Evolutionary conservation across 2,888 invertebrate species (phyloP).

Genomic region (Rhyacophila evoluta): DNA sequence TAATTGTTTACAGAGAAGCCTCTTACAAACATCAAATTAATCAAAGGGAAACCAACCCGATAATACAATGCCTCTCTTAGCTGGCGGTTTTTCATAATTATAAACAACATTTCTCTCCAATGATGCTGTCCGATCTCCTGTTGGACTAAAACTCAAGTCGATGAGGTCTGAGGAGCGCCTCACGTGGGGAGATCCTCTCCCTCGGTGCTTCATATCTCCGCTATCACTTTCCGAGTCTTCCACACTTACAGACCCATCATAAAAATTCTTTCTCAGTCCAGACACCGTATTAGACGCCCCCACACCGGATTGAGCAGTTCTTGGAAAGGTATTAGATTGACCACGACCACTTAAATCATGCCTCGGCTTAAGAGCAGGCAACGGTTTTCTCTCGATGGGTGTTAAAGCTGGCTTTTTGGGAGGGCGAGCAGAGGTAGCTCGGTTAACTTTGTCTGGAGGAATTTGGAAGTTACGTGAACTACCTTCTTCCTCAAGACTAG

Average conservation of each 20-base stretch:
- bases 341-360: slow-evolving; percentile 45
- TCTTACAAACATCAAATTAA: too few relatives aligned
- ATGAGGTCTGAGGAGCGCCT: slow-evolving; percentile 68
- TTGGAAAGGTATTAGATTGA: slow-evolving; percentile 50
- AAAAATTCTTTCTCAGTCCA: background rate
- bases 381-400: slow-evolving; percentile 60
- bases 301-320: slow-evolving; percentile 43
- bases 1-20: too few relatives aligned
- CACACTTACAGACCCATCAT: slow-evolving; percentile 29
- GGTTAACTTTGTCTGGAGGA: slow-evolving; percentile 28
- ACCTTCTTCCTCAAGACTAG: slow-evolving; percentile 58
- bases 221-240: slow-evolving; percentile 44
- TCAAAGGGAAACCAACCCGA: slow-evolving; percentile 62
- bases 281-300: slow-evolving; percentile 41
- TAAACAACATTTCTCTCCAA: background rate
- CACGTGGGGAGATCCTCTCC: slow-evolving; percentile 63
- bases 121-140: slow-evolving; percentile 47
- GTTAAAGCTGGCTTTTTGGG: slow-evolving; percentile 58
- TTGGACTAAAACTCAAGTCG: slow-evolving; percentile 66
- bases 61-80: slow-evolving; percentile 65
- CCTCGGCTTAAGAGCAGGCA: slow-evolving; percentile 41
- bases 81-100: slow-evolving; percentile 57
- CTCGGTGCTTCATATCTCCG: slow-evolving; percentile 48
- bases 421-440: background rate
- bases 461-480: slow-evolving; percentile 51